Evolutionary conservation across 2,797 vertebrate genomes (phyloP).

Genomic region (Peromyscus attwateri): DNA sequence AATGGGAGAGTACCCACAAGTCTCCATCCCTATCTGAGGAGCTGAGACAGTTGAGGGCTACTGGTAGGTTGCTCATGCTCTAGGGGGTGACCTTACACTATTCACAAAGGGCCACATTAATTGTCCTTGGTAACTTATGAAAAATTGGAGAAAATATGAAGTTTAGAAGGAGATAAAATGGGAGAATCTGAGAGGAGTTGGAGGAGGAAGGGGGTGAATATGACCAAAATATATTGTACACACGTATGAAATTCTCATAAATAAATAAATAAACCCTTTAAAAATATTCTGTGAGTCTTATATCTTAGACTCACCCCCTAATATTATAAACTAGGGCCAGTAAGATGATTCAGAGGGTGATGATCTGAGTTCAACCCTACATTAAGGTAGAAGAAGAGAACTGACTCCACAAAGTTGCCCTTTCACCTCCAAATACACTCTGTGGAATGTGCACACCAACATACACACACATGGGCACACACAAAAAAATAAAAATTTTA

Average conservation of each 20-base stretch:
- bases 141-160: not conserved
- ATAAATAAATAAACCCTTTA: not conserved
- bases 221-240: not conserved
- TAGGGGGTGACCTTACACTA: no score
- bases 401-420: not conserved
- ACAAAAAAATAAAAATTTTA: not conserved
- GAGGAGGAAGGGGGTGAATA: not conserved
- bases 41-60: not conserved
- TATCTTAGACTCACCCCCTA: no score
- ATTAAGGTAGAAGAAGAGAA: not conserved
- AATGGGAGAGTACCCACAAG: not conserved
- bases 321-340: not conserved
- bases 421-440: no score
- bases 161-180: not conserved
- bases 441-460: not conserved
- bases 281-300: not conserved
- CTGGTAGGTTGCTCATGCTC: not conserved
- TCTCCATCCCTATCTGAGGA: not conserved
- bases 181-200: no score
- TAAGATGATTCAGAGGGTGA: not conserved
- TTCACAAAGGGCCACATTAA: no score
- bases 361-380: not conserved
- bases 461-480: not conserved
- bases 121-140: not conserved
- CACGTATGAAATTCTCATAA: not conserved